phyloP scores from a whole-genome alignment of 2,888 invertebrate species.

The Luffia ferchaultella region DNA sequence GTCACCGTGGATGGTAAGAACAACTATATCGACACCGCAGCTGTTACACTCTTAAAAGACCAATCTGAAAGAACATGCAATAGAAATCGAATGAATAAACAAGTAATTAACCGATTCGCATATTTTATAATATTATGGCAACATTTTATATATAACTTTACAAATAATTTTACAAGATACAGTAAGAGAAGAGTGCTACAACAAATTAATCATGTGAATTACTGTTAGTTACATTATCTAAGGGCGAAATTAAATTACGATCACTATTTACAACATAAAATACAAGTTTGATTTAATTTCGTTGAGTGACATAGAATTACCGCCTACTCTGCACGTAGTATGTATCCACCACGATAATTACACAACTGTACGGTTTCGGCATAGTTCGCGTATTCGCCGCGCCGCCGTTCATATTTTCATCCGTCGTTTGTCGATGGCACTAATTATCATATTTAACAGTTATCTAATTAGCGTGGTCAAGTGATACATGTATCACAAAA shows the following conservation, averaged over 20 bases:
- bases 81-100: too few relatives aligned
- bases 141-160: not conserved
- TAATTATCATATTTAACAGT: too few relatives aligned
- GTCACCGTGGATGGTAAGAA: not conserved
- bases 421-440: too few relatives aligned
- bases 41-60: conserved; percentile 62
- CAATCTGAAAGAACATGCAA: conserved; percentile 48
- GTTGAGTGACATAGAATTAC: too few relatives aligned
- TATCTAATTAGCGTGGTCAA: too few relatives aligned
- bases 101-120: too few relatives aligned
- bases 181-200: not conserved
- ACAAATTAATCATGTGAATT: not conserved
- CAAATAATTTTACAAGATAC: not conserved
- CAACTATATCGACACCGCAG: conserved; percentile 50
- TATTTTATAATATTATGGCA: not conserved
- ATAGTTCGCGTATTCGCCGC: too few relatives aligned
- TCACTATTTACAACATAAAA: not conserved
- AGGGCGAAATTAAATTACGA: not conserved
- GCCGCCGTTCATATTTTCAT: too few relatives aligned
- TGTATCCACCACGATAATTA: too few relatives aligned
- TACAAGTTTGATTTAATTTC: not conserved
- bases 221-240: not conserved
- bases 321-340: too few relatives aligned
- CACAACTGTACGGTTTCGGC: too few relatives aligned
- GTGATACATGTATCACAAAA: too few relatives aligned